Evolutionary conservation across 1,140 invertebrate species (phyloP).

Genomic region (Paraescarpia echinospica): DNA sequence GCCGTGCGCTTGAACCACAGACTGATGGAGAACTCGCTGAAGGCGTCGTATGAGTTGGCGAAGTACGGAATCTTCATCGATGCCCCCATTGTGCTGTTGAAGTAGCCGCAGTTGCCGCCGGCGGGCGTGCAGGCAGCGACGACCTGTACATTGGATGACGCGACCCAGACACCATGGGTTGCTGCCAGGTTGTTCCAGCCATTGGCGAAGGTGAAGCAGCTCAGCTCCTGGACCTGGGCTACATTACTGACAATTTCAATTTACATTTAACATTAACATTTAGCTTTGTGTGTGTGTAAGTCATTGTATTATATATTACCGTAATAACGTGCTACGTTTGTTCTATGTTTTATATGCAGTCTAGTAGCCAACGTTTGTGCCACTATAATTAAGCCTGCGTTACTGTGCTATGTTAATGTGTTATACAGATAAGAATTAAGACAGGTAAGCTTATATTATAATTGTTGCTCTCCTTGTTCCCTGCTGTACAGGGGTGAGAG

Average conservation of each 20-base stretch:
- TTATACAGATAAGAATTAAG: too few relatives aligned
- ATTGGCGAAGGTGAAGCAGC: background rate
- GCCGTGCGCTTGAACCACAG: background rate
- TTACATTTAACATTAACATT: too few relatives aligned
- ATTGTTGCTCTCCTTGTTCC: too few relatives aligned
- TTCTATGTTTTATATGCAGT: too few relatives aligned
- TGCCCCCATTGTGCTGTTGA: background rate
- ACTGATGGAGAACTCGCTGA: background rate
- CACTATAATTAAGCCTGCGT: too few relatives aligned
- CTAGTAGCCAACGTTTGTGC: too few relatives aligned
- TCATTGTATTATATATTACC: too few relatives aligned
- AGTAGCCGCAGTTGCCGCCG: background rate
- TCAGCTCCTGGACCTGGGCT: background rate
- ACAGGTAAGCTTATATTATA: too few relatives aligned
- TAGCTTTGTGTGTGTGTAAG: too few relatives aligned
- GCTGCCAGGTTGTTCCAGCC: background rate
- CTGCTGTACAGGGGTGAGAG: too few relatives aligned
- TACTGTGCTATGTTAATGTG: too few relatives aligned
- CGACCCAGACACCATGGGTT: background rate
- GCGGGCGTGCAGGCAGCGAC: background rate
- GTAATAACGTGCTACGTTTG: too few relatives aligned
- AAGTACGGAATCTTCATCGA: background rate
- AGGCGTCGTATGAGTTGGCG: background rate
- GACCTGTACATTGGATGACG: background rate
- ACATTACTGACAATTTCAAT: background rate